Base-by-base conservation (phyloP, 2,113 vertebrate genomes). In the Archocentrus centrarchus region DNA sequence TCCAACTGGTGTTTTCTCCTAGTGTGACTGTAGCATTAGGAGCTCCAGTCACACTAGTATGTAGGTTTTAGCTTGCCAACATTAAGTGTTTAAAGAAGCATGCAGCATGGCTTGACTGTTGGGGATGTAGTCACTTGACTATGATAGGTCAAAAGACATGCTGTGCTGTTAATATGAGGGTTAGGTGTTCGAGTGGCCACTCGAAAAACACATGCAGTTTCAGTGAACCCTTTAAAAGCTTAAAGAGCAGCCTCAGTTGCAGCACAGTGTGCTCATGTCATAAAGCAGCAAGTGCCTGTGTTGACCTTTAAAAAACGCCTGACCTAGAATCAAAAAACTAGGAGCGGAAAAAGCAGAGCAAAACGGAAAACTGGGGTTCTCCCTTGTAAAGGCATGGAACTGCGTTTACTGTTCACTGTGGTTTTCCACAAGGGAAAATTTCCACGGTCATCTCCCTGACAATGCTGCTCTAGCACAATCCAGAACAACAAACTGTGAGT, bases 401-500 rank as follows among this genome's bases (percentile, higher is more conserved):
- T 78, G 83, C 39, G 3, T 88, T 90, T 83, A 85, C 63, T 88
- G 88, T 81, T 91, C 70, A n/a, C 2, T 81, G 90, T 10, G 11
- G 59, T 83, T 89, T 94, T 92, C 91, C 91, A 93, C 77, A 24
- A 32, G 76, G 93, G 82, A 90, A 90, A 85, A 85, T 93, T 85
- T 93, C 88, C 89, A 92, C 86, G 15, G 59, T 89, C 73, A 89
- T 87, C 84, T 93, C 88, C 82, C 88, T 87, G 86, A 92, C 91
- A 92, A 81, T 88, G 9, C 20, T 4, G 58, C 83, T 83, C 78
- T 80, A 82, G 85, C 70, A 82, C 79, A 86, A 77, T 82, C 44
- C 84, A 79, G 77, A 88, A 83, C 82, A 92, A 91, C 87, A 89
- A 83, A 87, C 84, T 89, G 82, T 93, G 90, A 93, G 89, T 94